Percentiles rank a stretch among this genome's conserved stretches.
phyloP scores from a whole-genome alignment of 2,113 vertebrate genomes.

The Phyllostomus hastatus region DNA sequence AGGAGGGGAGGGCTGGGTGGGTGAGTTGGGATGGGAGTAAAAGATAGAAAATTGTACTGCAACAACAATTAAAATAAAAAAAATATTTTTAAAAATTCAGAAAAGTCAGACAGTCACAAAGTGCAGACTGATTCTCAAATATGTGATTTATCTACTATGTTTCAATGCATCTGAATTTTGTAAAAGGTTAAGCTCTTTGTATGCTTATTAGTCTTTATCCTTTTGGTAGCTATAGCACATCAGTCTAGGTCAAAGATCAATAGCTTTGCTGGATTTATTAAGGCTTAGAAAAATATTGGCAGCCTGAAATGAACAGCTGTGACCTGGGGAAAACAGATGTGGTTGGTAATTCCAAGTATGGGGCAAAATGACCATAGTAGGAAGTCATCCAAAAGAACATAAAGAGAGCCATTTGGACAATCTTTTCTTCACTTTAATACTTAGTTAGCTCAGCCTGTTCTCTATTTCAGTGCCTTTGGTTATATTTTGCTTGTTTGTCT shows the following conservation, averaged over 20 bases:
- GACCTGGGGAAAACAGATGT: slow-evolving; percentile 36
- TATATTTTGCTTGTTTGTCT: too few relatives aligned
- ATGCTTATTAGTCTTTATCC: slow-evolving; percentile 10
- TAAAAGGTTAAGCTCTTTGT: slow-evolving; percentile 7
- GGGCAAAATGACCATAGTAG: background rate
- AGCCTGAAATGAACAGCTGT: background rate
- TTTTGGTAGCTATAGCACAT: background rate
- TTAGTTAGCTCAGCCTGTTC: background rate
- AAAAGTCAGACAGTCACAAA: background rate
- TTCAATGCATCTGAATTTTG: slow-evolving; percentile 7
- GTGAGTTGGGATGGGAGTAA: too few relatives aligned
- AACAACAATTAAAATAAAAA: too few relatives aligned
- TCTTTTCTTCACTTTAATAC: slow-evolving; percentile 61
- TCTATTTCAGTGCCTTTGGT: too few relatives aligned
- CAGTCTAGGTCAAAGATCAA: background rate
- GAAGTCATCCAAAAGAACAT: slow-evolving; percentile 49
- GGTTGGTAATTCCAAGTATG: slow-evolving; percentile 48
- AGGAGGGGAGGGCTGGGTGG: too few relatives aligned
- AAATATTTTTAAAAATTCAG: background rate
- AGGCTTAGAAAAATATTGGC: slow-evolving; percentile 18
- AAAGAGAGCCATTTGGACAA: slow-evolving; percentile 62
- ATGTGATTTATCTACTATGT: background rate
- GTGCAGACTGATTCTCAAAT: background rate
- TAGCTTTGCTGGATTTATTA: background rate
- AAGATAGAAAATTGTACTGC: too few relatives aligned